These are phyloP conservation scores for Trachurus trachurus DNA, from an alignment of 2,797 vertebrate species.

Conservation along the genomic window DNA sequence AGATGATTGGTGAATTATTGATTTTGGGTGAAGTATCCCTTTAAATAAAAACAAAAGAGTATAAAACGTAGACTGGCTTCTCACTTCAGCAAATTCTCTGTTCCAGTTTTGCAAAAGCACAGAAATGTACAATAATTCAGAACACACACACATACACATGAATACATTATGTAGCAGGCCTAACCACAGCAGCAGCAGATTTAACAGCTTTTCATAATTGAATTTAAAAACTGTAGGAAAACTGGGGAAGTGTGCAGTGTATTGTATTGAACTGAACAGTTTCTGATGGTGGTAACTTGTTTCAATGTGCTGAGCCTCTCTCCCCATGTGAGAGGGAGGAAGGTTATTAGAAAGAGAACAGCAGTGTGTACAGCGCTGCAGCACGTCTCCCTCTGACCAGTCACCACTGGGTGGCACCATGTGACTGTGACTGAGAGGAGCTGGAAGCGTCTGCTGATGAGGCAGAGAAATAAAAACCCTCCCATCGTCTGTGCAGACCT, in stretches of 20 bases:
- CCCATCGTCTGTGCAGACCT: background rate
- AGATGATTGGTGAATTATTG: no score
- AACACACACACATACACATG: background rate
- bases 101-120: background rate
- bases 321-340: background rate
- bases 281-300: background rate
- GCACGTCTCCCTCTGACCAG: background rate
- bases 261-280: background rate
- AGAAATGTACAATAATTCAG: background rate
- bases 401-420: conserved; percentile 71
- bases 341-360: background rate
- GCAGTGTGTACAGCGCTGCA: background rate
- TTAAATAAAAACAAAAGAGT: background rate
- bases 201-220: background rate
- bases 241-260: background rate
- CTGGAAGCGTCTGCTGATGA: background rate
- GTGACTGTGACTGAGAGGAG: background rate
- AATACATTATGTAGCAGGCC: background rate
- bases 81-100: background rate
- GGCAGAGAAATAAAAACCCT: background rate
- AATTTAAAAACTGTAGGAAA: background rate
- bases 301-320: background rate
- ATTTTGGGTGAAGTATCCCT: no score
- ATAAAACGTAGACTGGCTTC: background rate
- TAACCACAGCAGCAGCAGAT: background rate